Percentiles rank a stretch among this genome's conserved stretches.
Evolutionary conservation across 2,888 invertebrate genomes (phyloP).

Genomic region (Hirtodrosophila alboralis): DNA sequence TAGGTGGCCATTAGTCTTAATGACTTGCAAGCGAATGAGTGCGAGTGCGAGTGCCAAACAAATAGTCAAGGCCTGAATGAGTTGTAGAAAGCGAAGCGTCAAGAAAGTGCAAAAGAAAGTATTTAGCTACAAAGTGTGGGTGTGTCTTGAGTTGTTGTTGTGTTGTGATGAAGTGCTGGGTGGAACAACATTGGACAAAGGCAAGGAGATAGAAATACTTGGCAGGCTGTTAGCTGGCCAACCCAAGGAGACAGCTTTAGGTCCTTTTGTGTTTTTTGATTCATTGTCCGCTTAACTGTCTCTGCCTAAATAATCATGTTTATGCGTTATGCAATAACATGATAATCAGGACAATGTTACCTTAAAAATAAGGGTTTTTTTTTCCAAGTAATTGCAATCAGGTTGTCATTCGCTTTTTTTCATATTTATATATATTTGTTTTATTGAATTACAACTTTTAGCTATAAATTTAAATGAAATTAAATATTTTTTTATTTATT

Average conservation of each 20-base stretch:
- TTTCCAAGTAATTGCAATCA: no score
- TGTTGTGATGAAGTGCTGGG: no score
- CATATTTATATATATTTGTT: no score
- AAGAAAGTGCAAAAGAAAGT: slow-evolving; percentile 62
- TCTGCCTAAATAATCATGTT: slow-evolving; percentile 24
- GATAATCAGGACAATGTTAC: slow-evolving; percentile 8
- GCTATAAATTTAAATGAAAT: no score
- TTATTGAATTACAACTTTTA: no score
- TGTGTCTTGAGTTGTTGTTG: not conserved
- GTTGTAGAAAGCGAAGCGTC: slow-evolving; percentile 40
- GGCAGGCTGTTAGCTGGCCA: not conserved
- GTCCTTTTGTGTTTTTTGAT: slow-evolving; percentile 38
- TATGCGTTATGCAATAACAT: slow-evolving; percentile 21
- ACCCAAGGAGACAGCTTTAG: slow-evolving; percentile 12
- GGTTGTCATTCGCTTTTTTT: no score
- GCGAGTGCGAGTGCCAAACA: slow-evolving; percentile 21
- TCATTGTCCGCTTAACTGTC: slow-evolving; percentile 48
- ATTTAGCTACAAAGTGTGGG: slow-evolving; percentile 31
- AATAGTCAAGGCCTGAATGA: slow-evolving; percentile 47
- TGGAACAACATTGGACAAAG: no score
- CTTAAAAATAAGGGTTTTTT: no score
- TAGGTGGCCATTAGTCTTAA: slow-evolving; percentile 80
- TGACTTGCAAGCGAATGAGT: slow-evolving; percentile 56
- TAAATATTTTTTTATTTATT: no score
- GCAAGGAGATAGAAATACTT: not conserved